These are phyloP conservation scores for Enteromius radiatus DNA, from an alignment of 2,797 vertebrate species.

Conservation along the genomic window DNA sequence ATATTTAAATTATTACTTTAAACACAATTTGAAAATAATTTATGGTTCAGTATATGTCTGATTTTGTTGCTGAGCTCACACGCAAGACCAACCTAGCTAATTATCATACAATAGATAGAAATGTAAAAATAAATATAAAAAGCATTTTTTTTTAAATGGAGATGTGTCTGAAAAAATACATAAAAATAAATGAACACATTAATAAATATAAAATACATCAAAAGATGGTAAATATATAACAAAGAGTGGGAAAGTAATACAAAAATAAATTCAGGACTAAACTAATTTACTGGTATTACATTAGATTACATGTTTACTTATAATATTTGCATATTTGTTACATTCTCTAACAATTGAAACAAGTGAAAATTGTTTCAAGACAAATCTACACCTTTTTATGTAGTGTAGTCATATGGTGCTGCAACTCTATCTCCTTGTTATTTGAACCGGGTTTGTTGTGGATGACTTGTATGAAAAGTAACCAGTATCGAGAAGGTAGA, in stretches of 20 bases:
- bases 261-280: neutral
- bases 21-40: no score
- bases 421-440: slow-evolving; percentile 72
- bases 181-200: neutral
- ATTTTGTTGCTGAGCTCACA: no score
- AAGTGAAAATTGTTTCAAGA: neutral
- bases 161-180: no score
- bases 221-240: neutral
- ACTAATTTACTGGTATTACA: neutral
- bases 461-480: slow-evolving; percentile 57
- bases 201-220: neutral
- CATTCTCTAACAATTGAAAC: neutral
- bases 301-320: neutral
- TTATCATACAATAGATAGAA: neutral
- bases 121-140: neutral
- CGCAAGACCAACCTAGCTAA: no score
- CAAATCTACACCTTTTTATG: neutral
- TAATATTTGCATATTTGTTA: neutral
- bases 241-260: neutral
- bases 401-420: slow-evolving; percentile 32
- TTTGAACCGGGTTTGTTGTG: slow-evolving; percentile 62
- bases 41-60: no score
- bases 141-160: no score
- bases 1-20: no score
- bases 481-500: slow-evolving; percentile 59